phyloP scores from a whole-genome alignment of 2,113 vertebrate species.

The Zootoca vivipara region DNA sequence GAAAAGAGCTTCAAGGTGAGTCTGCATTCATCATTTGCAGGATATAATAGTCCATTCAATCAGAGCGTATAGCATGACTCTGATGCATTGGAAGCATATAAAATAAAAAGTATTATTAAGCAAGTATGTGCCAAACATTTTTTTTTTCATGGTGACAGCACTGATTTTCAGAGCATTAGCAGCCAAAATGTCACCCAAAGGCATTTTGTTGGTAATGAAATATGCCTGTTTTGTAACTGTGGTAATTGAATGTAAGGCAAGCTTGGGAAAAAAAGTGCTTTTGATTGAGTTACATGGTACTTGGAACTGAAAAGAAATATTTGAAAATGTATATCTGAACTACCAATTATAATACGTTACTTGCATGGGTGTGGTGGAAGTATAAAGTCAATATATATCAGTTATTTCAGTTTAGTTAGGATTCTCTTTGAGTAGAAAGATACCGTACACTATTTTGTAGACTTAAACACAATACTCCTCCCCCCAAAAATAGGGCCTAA shows the following conservation, averaged over 20 bases:
- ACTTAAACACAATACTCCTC: background rate
- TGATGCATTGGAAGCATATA: background rate
- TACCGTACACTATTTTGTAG: background rate
- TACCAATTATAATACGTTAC: background rate
- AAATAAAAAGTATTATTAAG: conserved; percentile 27
- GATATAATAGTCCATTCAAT: conserved; percentile 8
- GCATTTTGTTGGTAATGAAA: conserved; percentile 40
- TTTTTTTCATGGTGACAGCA: conserved; percentile 30
- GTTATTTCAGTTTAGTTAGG: background rate
- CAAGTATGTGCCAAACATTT: conserved; percentile 13
- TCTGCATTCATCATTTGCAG: conserved; percentile 43
- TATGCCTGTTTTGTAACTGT: background rate
- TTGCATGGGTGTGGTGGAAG: background rate
- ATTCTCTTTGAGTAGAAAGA: background rate
- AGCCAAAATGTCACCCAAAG: background rate
- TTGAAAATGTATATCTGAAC: conserved; percentile 34
- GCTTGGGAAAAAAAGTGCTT: conserved; percentile 4
- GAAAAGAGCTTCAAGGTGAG: conserved; percentile 84
- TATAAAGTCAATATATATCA: background rate
- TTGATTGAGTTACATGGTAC: background rate
- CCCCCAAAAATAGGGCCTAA: background rate
- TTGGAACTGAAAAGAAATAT: background rate
- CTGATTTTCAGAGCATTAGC: conserved; percentile 32
- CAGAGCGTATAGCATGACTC: background rate
- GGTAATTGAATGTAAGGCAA: conserved; percentile 39